phyloP scores from a whole-genome alignment of 2,797 vertebrate genomes.

The Pseudomugil tenellus region DNA sequence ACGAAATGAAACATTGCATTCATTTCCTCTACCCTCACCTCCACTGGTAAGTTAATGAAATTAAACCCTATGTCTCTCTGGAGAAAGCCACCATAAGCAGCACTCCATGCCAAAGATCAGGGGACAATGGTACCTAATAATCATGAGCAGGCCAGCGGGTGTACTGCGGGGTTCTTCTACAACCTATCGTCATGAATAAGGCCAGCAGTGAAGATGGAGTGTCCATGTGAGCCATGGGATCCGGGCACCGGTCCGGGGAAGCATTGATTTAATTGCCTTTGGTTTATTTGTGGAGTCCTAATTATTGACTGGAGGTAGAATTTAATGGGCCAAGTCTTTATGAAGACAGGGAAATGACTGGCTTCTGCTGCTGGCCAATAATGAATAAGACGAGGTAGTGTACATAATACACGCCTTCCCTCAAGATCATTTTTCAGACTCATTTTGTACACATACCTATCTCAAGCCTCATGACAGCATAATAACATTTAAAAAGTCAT shows the following conservation, averaged over 20 bases:
- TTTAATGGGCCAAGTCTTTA: conserved; percentile 97
- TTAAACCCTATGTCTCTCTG: conserved; percentile 73
- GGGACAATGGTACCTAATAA: conserved; percentile 82
- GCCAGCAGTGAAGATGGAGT: conserved; percentile 83
- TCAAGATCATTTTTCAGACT: conserved; percentile 93
- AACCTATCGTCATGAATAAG: conserved; percentile 80
- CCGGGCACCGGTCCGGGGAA: conserved; percentile 82
- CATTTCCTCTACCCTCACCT: conserved; percentile 69
- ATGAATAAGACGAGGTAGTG: conserved; percentile 88
- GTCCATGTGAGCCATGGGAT: conserved; percentile 91
- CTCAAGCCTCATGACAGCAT: conserved; percentile 86
- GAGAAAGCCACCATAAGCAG: conserved; percentile 77
- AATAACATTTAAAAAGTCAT: conserved; percentile 96
- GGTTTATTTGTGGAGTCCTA: conserved; percentile 99
- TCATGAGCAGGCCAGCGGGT: conserved; percentile 87
- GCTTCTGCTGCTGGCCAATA: conserved; percentile 90
- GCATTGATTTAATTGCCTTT: conserved; percentile 99
- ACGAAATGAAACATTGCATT: conserved; percentile 79
- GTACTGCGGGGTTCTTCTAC: conserved; percentile 71
- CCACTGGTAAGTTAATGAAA: conserved; percentile 80
- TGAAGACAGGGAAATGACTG: conserved; percentile 94
- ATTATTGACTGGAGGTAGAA: conserved; percentile 99
- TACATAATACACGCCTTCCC: conserved; percentile 76
- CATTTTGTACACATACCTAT: conserved; percentile 85
- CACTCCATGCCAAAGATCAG: conserved; percentile 56